A percentile compares a stretch with the other conserved stretches of the same genome.
phyloP scores from a whole-genome alignment of 2,888 invertebrate genomes.

The Archips crataeganus region DNA sequence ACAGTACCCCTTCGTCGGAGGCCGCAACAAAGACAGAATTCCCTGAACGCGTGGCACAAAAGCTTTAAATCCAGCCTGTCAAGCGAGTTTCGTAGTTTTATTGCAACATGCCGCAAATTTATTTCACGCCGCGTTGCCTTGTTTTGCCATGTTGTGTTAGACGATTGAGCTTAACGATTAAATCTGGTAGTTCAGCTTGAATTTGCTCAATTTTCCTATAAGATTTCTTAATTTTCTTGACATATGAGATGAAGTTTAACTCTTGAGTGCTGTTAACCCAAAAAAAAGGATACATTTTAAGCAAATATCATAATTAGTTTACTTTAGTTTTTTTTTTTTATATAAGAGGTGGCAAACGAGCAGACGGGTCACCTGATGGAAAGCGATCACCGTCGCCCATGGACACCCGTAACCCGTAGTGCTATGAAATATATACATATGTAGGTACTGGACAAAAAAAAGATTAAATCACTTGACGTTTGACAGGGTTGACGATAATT shows the following conservation, averaged over 20 bases:
- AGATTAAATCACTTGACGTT: neutral
- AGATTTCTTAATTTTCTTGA: neutral
- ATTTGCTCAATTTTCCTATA: neutral
- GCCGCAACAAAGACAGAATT: slow-evolving; percentile 67
- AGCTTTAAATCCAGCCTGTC: slow-evolving; percentile 69
- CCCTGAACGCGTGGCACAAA: slow-evolving; percentile 65
- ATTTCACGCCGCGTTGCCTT: slow-evolving; percentile 46
- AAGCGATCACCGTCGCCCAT: too few species aligned
- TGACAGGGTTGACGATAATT: neutral
- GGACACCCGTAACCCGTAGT: too few species aligned
- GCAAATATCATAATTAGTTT: too few species aligned
- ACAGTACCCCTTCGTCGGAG: slow-evolving; percentile 57
- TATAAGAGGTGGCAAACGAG: too few species aligned
- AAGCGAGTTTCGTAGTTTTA: slow-evolving; percentile 52
- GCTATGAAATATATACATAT: too few species aligned
- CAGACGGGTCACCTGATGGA: too few species aligned
- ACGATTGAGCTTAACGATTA: slow-evolving; percentile 7
- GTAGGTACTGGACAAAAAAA: too few species aligned
- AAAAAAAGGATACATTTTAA: too few species aligned
- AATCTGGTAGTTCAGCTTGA: neutral
- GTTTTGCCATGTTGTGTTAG: slow-evolving; percentile 30
- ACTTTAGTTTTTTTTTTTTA: too few species aligned
- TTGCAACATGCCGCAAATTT: slow-evolving; percentile 47
- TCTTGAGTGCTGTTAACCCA: too few species aligned
- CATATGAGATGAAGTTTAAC: too few species aligned